phyloP scores from a whole-genome alignment of 2,113 vertebrate species.

The Hemiscyllium ocellatum region DNA sequence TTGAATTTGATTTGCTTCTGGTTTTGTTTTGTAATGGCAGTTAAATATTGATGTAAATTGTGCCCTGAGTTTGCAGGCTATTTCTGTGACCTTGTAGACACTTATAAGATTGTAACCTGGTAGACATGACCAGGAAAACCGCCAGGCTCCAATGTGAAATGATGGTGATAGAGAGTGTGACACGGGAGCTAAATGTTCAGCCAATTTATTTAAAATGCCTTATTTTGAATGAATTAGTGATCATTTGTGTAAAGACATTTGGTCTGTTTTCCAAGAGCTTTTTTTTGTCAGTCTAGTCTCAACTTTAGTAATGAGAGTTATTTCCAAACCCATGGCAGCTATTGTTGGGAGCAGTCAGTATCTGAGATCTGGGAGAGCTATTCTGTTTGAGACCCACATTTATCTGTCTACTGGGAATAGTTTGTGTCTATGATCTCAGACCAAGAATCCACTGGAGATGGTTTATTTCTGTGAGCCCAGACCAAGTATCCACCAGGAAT shows the following conservation, averaged over 20 bases:
- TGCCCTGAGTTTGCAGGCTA: background rate
- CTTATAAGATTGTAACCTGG: background rate
- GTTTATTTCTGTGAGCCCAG: background rate
- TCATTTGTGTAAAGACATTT: background rate
- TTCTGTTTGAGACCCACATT: background rate
- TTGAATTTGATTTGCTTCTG: background rate
- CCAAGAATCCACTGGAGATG: background rate
- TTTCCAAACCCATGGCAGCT: background rate
- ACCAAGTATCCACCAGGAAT: background rate
- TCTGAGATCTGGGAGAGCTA: background rate
- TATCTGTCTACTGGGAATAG: no score
- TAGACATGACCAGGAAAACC: background rate
- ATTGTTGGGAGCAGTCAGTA: background rate
- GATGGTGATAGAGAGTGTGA: background rate
- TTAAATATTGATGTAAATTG: background rate
- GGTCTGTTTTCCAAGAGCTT: background rate
- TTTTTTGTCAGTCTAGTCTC: background rate
- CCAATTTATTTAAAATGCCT: background rate
- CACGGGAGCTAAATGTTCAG: background rate
- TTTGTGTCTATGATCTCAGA: background rate
- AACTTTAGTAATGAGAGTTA: background rate
- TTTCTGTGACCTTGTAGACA: background rate
- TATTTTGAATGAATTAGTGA: background rate
- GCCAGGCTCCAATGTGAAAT: background rate
- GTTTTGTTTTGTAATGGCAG: conserved; percentile 13